Base-by-base conservation (phyloP, 2,113 vertebrate species). In the Ifrita kowaldi region DNA sequence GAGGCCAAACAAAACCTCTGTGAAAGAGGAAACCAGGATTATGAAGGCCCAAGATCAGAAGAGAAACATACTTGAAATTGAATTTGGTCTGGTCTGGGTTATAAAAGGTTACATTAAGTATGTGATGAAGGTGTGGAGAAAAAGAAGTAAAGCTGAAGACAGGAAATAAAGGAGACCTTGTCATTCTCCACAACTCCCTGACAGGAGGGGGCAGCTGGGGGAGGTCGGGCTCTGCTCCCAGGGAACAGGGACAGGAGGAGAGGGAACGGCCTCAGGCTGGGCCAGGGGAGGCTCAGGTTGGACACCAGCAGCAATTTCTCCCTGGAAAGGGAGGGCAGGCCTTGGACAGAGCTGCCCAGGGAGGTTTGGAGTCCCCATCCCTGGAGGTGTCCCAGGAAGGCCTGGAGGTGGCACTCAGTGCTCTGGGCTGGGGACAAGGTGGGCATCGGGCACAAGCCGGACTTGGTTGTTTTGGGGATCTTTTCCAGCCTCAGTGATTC, bases 391-490 rank as follows among this genome's bases (percentile, higher is more conserved):
- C 28, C 69, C 1, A 55, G 37, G 50, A 42, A 20, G 21, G 9
- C 3, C 47, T 87, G 74, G 33, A 33, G 1, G n/a, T 79, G 84
- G 56, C 74, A 79, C 74, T 87, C 5, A 70, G 71, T 0, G 74
- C 52, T 59, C 62, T 76, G 83, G 44, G 71, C 24, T 86, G 84
- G 84, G 39, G 15, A 62, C 64, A 53, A 24, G 47, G 55, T 39
- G 55, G 46, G 7, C 1, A 44, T 4, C 0, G 5, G 84, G 15
- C 49, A 64, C 42, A 56, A 12, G 7, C 12, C n/a, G 13, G 17
- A 22, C 24, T 35, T 4, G 8, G 27, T 6, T 37, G 11, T 32
- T 26, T 44, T 13, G 20, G 20, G 49, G 9, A 6, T 8, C 14
- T 46, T 64, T 23, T 16, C 50, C 32, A 35, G 2, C 22, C 14